These are phyloP conservation scores for Theodoxus fluviatilis DNA, from an alignment of 2,888 invertebrate genomes.

Conservation along the genomic window DNA sequence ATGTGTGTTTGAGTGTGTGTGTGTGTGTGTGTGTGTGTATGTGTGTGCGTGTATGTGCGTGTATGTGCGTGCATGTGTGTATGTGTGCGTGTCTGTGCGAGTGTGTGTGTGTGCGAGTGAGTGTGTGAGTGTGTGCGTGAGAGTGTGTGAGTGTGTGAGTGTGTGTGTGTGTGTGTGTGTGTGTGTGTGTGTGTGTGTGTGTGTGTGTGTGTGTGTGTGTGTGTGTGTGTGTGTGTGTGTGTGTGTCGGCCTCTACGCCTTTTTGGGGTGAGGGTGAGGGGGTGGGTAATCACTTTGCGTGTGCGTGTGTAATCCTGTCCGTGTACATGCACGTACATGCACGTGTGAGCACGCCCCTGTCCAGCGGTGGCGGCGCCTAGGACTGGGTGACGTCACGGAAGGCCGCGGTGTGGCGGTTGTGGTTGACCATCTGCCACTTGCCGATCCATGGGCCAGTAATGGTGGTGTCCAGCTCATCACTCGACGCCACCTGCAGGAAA, in stretches of 20 bases:
- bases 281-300: not conserved
- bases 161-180: not conserved
- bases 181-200: not conserved
- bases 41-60: constrained; percentile 11
- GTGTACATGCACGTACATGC: not conserved
- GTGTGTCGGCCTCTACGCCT: not conserved
- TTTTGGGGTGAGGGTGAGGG: not conserved
- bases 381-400: constrained; percentile 34
- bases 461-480: constrained; percentile 56
- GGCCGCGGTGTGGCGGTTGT: constrained; percentile 53
- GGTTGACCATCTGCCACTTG: constrained; percentile 57
- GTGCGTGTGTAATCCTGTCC: not conserved
- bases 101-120: not conserved
- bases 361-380: not conserved
- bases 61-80: constrained; percentile 9
- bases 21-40: constrained; percentile 14
- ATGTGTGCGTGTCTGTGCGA: constrained; percentile 8
- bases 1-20: not conserved
- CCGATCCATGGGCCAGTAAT: constrained; percentile 62
- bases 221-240: not conserved
- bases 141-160: not conserved
- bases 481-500: constrained; percentile 37
- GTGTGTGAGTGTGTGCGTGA: not conserved
- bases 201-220: not conserved
- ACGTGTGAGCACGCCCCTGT: not conserved